phyloP scores from a whole-genome alignment of 92 coral and sea anemone species.

The Diadumene lineata region DNA sequence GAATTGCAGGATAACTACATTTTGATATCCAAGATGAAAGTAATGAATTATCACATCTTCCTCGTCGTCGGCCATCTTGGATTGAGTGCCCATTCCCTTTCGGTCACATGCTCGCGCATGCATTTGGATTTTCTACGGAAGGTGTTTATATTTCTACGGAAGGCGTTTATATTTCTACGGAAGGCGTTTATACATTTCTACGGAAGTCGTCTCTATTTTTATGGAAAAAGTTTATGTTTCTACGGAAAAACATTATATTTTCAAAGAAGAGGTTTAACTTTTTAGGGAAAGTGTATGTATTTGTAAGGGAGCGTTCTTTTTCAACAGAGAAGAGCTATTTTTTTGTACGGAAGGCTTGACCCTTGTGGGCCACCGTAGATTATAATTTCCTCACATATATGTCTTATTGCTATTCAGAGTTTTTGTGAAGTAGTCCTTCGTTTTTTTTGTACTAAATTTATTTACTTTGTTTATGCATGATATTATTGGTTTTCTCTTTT shows the following conservation, averaged over 20 bases:
- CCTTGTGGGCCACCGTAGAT: constrained; percentile 16
- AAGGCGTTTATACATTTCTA: not conserved
- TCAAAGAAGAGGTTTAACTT: not conserved
- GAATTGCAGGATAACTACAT: constrained; percentile 42
- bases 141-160: not conserved
- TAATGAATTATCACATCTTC: not conserved
- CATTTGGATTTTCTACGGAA: not conserved
- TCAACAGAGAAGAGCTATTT: not conserved
- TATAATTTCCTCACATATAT: too few relatives aligned
- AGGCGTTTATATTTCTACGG: not conserved
- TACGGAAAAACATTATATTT: not conserved
- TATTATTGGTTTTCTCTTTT: too few relatives aligned
- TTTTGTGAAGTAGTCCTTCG: too few relatives aligned
- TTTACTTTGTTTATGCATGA: too few relatives aligned
- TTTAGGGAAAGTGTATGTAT: not conserved
- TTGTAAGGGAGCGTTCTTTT: not conserved
- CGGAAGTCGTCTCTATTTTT: not conserved
- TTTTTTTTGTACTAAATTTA: too few relatives aligned
- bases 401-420: too few relatives aligned
- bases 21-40: constrained; percentile 48
- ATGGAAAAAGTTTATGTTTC: not conserved
- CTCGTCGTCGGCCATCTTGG: not conserved
- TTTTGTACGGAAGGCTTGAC: not conserved
- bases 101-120: constrained; percentile 2
- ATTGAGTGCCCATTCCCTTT: not conserved